Percentiles rank a stretch among this genome's conserved stretches.
These are phyloP conservation scores for Saiga tatarica DNA, from an alignment of 2,113 vertebrate species.

Conservation along the genomic window DNA sequence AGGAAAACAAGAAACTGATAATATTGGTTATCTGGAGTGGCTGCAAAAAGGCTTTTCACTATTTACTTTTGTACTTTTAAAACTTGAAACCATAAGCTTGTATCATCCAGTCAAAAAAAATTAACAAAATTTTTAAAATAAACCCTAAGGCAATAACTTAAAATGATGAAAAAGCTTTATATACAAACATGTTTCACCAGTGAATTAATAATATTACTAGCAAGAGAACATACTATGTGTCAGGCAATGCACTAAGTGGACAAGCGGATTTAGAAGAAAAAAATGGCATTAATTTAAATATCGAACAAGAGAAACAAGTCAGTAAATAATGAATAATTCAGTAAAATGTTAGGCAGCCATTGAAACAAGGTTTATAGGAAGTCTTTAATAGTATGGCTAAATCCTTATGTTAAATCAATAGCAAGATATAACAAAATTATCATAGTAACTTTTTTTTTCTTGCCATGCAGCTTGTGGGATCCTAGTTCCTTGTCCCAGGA, in stretches of 20 bases:
- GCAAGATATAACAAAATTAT: background rate
- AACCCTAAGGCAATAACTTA: background rate
- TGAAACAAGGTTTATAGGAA: background rate
- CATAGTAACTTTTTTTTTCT: background rate
- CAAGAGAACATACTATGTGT: background rate
- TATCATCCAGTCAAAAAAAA: background rate
- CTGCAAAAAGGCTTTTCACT: background rate
- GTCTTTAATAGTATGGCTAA: background rate
- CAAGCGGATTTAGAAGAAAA: background rate
- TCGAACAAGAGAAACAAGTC: background rate
- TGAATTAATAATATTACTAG: background rate
- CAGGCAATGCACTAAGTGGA: background rate
- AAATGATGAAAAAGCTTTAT: background rate
- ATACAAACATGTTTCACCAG: background rate
- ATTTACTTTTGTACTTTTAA: background rate
- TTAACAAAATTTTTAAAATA: background rate
- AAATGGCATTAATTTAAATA: background rate
- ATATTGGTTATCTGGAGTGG: background rate
- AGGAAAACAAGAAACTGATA: background rate
- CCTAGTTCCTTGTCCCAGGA: background rate
- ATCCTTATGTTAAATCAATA: background rate
- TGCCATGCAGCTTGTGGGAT: background rate
- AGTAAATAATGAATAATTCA: background rate
- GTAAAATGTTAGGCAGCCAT: background rate
- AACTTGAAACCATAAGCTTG: background rate